These are phyloP conservation scores for Sycophila texana DNA, from an alignment of 2,888 invertebrate species.

Conservation along the genomic window DNA sequence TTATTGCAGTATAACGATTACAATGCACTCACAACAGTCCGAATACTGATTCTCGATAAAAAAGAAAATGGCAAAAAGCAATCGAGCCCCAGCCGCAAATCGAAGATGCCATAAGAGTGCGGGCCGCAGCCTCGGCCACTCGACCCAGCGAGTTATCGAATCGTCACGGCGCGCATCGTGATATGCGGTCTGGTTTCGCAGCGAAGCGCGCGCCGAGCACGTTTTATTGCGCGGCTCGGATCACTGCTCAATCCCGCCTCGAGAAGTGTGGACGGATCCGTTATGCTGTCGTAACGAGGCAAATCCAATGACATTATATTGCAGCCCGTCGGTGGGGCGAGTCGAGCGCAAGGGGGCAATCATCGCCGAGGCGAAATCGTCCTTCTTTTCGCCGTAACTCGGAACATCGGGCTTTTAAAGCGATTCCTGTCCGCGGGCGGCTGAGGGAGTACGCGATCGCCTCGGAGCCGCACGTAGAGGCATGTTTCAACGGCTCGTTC, in stretches of 20 bases:
- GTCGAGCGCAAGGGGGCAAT: slow-evolving; percentile 25
- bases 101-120: no score
- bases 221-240: not conserved
- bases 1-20: no score
- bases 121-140: no score
- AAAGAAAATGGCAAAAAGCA: not conserved
- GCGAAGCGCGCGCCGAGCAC: slow-evolving; percentile 4
- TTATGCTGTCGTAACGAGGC: slow-evolving; percentile 42
- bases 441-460: not conserved
- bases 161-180: not conserved
- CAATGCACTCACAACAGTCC: not conserved
- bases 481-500: slow-evolving; percentile 22
- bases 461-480: slow-evolving; percentile 30
- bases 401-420: slow-evolving; percentile 49
- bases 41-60: not conserved
- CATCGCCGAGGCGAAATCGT: slow-evolving; percentile 41
- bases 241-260: slow-evolving; percentile 17
- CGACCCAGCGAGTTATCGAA: slow-evolving; percentile 4
- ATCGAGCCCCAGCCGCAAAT: no score
- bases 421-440: slow-evolving; percentile 50
- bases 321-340: slow-evolving; percentile 33
- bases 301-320: slow-evolving; percentile 50
- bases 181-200: not conserved
- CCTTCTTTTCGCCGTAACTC: slow-evolving; percentile 27
- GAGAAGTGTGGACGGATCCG: slow-evolving; percentile 39